Evolutionary conservation across 2,888 invertebrate genomes (phyloP), one percentile per base, ranked within the genome.

Genomic region (Diadegma fenestrale): DNA sequence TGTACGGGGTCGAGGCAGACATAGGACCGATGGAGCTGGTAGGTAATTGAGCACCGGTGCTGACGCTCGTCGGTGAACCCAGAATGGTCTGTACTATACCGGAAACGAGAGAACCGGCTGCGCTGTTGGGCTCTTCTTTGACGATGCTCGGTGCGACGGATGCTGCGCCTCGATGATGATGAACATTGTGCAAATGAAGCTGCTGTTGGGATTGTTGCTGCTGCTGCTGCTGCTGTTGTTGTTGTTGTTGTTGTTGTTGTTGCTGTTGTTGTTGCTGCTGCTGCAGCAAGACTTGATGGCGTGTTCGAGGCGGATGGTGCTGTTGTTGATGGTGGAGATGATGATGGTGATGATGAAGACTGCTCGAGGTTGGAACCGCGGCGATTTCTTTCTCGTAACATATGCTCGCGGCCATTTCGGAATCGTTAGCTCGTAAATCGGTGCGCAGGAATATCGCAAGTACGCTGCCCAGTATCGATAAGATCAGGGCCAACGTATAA

Each of bases 191-290:
- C 33, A 61, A 79, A 58, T 37, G 87, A 8, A 76, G 90, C 45
- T 66, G 88, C 92, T 94, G 95, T 43, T 90, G 90, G 45, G 89
- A 90, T 71, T 90, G 90, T 64, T 89, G 89, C 33, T 90, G 90
- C 26, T 61, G 88, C 92, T 94, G 95, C 94, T 93, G 95, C 94
- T 93, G 95, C 94, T 94, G 95, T 93, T 87, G 94, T 93, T 90
- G 94, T 58, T 80, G 69, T 66, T 80, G 75, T 19, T 78, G 71
- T 48, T 90, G 90, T 33, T 90, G 91, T 45, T 90, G 90, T 64
- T 90, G 91, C 58, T 89, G 89, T 26, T 90, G 95, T 94, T 93
- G 95, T 94, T 93, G 95, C 94, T 94, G 95, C 93, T 87, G 72
- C 61, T 81, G 77, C 63, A 82, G 61, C 76, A 81, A 69, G 8